Evolutionary conservation across 2,888 invertebrate species (phyloP).

Genomic region (Hirtodrosophila alboralis): DNA sequence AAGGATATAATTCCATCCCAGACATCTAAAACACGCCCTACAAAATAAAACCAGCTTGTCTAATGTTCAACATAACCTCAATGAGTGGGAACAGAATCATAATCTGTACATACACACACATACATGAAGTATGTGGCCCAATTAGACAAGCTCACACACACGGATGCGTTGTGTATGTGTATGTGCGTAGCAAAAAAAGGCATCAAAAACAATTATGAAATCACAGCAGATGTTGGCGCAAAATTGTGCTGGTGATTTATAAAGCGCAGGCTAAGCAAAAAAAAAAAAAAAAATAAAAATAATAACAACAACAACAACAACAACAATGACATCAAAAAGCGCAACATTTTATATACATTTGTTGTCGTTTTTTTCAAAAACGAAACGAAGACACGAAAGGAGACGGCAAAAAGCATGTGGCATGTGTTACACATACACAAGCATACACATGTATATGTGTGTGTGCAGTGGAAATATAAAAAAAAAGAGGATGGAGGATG

Average conservation of each 20-base stretch:
- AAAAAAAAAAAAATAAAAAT: conserved; percentile 19
- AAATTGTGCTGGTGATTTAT: conserved; percentile 78
- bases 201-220: conserved; percentile 76
- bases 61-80: conserved; percentile 22
- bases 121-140: conserved; percentile 40
- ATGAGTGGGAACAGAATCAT: conserved; percentile 7
- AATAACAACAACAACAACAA: conserved; percentile 21
- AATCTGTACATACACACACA: neutral
- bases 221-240: conserved; percentile 77
- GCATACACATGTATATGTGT: conserved; percentile 4
- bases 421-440: conserved; percentile 50
- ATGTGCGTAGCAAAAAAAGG: conserved; percentile 45
- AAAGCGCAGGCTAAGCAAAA: conserved; percentile 62
- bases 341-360: conserved; percentile 27
- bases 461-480: conserved; percentile 10
- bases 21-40: too few species aligned
- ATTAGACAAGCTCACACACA: conserved; percentile 60
- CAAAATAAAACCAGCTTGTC: conserved; percentile 5
- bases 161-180: conserved; percentile 35
- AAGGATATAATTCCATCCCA: too few species aligned
- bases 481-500: conserved; percentile 65
- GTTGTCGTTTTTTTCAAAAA: conserved; percentile 22
- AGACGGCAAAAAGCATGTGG: conserved; percentile 43
- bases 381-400: conserved; percentile 37
- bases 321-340: conserved; percentile 53